Base-by-base conservation (phyloP, 2,888 invertebrate species). In the Exephanes ischioxanthus region DNA sequence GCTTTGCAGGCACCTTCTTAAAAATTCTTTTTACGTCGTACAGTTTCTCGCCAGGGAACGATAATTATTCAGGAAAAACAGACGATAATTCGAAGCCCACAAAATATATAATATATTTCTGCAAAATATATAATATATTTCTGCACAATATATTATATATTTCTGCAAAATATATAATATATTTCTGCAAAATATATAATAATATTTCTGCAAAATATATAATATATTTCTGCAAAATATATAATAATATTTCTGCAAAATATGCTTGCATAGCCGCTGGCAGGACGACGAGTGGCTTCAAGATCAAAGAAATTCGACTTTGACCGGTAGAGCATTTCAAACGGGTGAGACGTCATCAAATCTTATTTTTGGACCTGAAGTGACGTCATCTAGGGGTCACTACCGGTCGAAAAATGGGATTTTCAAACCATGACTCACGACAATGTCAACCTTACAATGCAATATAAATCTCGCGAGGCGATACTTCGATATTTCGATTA, bases 1-100 rank as follows among this genome's bases (percentile, higher is more conserved):
- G 51, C 73, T 22, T 51, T 19, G 51, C 68, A 73, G 58, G 61
- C 51, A 78, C 48, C 61, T 48, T 51, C 19, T 26, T 14, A 16
- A 70, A 79, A 70, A 51, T 75, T 61, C 30, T 63, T 79, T 80
- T 75, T 79, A 48, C 66, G 22, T 55, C n/a, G 51, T 58, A 11
- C 7, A 22, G 51, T 76, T 67, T 63, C 48, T 19, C 16, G 6
- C 14, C 30, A 14, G 30, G 30, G 33, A 19, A 53, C 16, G 37
- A 66, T 9, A 66, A 41, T 66, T 16, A 41, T 66, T 19, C 3
- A 67, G 9, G 22, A 19, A 41, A 67, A 76, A 76, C 37, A 67
- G 11, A 30, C 70, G 45, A 73, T 78, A 33, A 78, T 70, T 81
- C 67, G 73, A 68, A 73, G 70, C 11, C 33, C 3, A 58, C 5